A percentile compares a stretch with the other conserved stretches of the same genome.
These are phyloP conservation scores for Taenaris catops DNA, from an alignment of 2,888 invertebrate genomes.

Conservation along the genomic window DNA sequence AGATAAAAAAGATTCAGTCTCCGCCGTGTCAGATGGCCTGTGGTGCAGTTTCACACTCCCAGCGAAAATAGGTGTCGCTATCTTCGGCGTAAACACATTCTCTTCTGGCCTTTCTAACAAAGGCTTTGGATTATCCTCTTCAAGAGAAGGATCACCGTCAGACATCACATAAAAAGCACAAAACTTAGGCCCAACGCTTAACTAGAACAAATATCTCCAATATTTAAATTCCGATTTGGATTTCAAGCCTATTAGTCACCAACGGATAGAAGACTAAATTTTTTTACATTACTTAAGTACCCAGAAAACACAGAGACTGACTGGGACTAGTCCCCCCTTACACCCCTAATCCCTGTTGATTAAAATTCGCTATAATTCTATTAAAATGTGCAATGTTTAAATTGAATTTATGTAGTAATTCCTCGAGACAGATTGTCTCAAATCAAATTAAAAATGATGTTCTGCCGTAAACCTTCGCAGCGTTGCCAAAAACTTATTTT, in stretches of 20 bases:
- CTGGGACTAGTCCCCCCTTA: no score
- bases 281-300: no score
- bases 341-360: no score
- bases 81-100: conserved; percentile 70
- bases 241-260: conserved; percentile 27
- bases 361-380: no score
- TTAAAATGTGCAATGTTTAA: no score
- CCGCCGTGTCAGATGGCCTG: conserved; percentile 53
- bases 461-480: no score
- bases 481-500: no score
- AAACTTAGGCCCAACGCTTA: conserved; percentile 5
- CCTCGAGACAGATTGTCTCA: no score
- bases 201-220: conserved; percentile 5
- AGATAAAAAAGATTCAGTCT: conserved; percentile 59
- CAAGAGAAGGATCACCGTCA: conserved; percentile 74
- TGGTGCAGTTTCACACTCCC: conserved; percentile 62
- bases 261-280: conserved; percentile 6
- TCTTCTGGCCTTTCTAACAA: conserved; percentile 56
- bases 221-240: conserved; percentile 11
- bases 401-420: no score
- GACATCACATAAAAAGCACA: conserved; percentile 56
- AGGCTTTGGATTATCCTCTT: conserved; percentile 68
- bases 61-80: conserved; percentile 62
- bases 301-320: no score
- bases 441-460: no score